phyloP scores from a whole-genome alignment of 2,888 invertebrate species.

The Anagyrus pseudococci region DNA sequence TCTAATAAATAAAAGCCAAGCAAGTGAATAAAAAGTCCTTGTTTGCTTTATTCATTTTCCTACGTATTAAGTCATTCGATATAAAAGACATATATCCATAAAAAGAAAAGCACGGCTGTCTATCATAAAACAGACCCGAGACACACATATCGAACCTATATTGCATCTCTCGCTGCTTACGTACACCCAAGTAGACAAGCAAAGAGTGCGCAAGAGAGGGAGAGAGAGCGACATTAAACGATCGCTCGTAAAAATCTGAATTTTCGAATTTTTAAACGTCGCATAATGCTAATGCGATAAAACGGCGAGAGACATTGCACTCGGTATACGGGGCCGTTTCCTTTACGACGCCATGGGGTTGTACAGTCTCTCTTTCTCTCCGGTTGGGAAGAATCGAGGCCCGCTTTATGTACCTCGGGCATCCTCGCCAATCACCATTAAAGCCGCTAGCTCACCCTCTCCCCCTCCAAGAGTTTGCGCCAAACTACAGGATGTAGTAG shows the following conservation, averaged over 20 bases:
- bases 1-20: too few relatives aligned
- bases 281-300: constrained; percentile 37
- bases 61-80: constrained; percentile 22
- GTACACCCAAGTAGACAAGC: neutral
- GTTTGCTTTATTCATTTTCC: constrained; percentile 12
- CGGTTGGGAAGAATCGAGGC: too few relatives aligned
- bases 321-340: constrained; percentile 19
- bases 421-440: constrained; percentile 59
- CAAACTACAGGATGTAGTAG: constrained; percentile 62
- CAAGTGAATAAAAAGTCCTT: neutral
- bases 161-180: constrained; percentile 23
- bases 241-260: constrained; percentile 40
- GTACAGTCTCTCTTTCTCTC: too few relatives aligned
- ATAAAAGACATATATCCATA: constrained; percentile 26
- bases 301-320: constrained; percentile 4
- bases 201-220: too few relatives aligned
- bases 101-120: constrained; percentile 1
- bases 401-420: constrained; percentile 18
- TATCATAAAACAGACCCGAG: constrained; percentile 31
- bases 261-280: constrained; percentile 36
- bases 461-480: constrained; percentile 60
- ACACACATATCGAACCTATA: constrained; percentile 32
- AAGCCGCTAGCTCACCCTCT: constrained; percentile 50
- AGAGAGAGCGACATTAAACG: too few relatives aligned
- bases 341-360: constrained; percentile 25